A percentile compares a stretch with the other conserved stretches of the same genome.
Conservation (phyloP, 1,140 invertebrate species). For the Bombus affinis region DNA sequence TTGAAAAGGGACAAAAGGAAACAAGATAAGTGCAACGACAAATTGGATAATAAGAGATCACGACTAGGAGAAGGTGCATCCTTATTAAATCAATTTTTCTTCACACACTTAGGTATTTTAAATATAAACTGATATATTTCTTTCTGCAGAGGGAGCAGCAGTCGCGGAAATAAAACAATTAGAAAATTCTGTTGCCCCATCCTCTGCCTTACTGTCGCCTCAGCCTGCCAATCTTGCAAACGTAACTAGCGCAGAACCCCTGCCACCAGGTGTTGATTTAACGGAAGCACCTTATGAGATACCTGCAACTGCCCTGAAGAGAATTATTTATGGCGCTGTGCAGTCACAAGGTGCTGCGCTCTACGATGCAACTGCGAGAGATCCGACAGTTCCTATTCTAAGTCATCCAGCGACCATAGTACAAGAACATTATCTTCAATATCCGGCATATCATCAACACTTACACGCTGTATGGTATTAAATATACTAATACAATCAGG, state of each 20-base stretch:
- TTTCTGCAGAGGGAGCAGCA: conserved; percentile 54
- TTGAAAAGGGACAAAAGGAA: conserved; percentile 73
- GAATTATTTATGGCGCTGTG: conserved; percentile 73
- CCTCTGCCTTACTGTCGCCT: conserved; percentile 45
- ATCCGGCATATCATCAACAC: conserved; percentile 78
- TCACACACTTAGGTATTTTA: neutral
- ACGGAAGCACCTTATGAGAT: conserved; percentile 75
- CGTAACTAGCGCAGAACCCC: conserved; percentile 73
- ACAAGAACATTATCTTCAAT: conserved; percentile 79
- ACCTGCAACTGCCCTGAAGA: conserved; percentile 48
- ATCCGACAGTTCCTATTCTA: conserved; percentile 72
- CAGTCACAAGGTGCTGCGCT: conserved; percentile 76
- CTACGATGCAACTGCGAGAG: conserved; percentile 76
- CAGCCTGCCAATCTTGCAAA: conserved; percentile 37
- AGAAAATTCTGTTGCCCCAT: conserved; percentile 35
- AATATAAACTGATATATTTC: neutral
- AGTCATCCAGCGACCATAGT: conserved; percentile 77
- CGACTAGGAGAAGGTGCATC: conserved; percentile 43
- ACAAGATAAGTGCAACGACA: conserved; percentile 59
- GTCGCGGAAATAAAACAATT: conserved; percentile 16
- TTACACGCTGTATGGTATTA: conserved; percentile 77
- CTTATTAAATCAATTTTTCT: neutral
- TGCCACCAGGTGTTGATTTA: conserved; percentile 83
- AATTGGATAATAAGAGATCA: conserved; percentile 55
- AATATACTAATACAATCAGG: neutral